These are phyloP conservation scores for Tetramorium parvispinum DNA, from an alignment of 1,140 invertebrate genomes.

Conservation along the genomic window DNA sequence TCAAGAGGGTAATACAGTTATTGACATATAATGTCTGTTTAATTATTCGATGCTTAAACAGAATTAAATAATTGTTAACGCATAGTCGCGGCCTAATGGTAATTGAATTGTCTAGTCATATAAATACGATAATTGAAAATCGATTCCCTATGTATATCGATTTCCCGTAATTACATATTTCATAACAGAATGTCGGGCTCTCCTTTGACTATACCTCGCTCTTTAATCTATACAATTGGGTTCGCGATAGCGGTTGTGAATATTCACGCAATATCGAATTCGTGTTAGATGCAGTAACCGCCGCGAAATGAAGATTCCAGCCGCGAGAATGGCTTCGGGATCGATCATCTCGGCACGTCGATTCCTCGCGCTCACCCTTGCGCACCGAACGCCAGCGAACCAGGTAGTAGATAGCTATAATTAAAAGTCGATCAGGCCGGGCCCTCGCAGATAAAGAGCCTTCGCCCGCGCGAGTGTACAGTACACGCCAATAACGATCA, in stretches of 20 bases:
- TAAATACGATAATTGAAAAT: constrained; percentile 32
- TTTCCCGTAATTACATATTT: constrained; percentile 29
- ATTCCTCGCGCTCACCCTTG: constrained; percentile 42
- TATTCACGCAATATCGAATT: constrained; percentile 55
- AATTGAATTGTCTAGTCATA: neutral
- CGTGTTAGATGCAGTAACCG: constrained; percentile 33
- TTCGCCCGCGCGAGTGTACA: constrained; percentile 26
- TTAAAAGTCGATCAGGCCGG: constrained; percentile 81
- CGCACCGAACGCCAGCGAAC: constrained; percentile 12
- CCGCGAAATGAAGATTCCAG: constrained; percentile 44
- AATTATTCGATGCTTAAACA: neutral
- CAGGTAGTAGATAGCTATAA: constrained; percentile 73
- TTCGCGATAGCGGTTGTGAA: constrained; percentile 35
- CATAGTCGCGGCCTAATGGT: neutral
- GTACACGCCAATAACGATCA: constrained; percentile 52
- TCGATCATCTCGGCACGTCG: constrained; percentile 54
- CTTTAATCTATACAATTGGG: constrained; percentile 42
- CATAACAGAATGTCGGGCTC: neutral
- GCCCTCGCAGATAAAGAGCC: constrained; percentile 43
- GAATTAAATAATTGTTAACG: neutral
- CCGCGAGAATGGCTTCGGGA: constrained; percentile 53
- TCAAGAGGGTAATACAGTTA: neutral
- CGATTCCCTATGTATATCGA: constrained; percentile 5
- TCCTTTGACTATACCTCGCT: neutral
- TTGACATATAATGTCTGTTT: neutral